Base-by-base conservation (phyloP, 1,140 invertebrate genomes). In the Drosophila persimilis region DNA sequence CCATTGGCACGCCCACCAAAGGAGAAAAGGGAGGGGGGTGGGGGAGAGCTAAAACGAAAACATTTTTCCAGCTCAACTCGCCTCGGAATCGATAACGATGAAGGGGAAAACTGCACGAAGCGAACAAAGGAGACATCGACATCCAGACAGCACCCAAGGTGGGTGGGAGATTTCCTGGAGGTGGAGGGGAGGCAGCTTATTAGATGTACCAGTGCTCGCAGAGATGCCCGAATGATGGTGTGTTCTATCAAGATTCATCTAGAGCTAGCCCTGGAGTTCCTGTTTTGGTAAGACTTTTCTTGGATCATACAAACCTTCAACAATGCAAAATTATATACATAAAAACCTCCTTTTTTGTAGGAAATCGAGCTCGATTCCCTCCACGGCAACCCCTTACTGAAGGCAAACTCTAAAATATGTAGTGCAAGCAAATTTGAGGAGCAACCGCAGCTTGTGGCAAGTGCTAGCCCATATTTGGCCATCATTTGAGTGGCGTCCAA, bases 21-120 rank as follows among this genome's bases (percentile, higher is more conserved):
- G 35, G 5, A 39, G 11, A 13, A 13, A 5, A 11, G 0, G 11
- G 35, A 4, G 9, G 11, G 35, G 8, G 8, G 50, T 24, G 15
- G 17, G 15, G 15, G 13, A 31, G 29, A 8, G 46, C 54, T 61
- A 56, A 55, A 70, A 63, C 70, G 71, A 74, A 76, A 65, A 73
- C 69, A 62, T 75, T 75, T 59, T 80, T 66, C 73, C 60, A 75
- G 58, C 60, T 53, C 60, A 57, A 46, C 63, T 66, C 73, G 62
- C 63, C 47, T 63, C 22, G 64, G 62, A 67, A 67, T 69, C 65
- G 50, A 69, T 67, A 56, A 22, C 48, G 50, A 67, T 55, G 31
- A 41, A 35, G 35, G 39, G 35, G 35, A 26, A 29, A 65, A 13
- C 35, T 39, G 35, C 35, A 39, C 35, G 35, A 39, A 69, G 11